Percentiles rank a stretch among this genome's conserved stretches.
These are phyloP conservation scores for Apoda limacodes DNA, from an alignment of 2,888 invertebrate species.

Conservation along the genomic window DNA sequence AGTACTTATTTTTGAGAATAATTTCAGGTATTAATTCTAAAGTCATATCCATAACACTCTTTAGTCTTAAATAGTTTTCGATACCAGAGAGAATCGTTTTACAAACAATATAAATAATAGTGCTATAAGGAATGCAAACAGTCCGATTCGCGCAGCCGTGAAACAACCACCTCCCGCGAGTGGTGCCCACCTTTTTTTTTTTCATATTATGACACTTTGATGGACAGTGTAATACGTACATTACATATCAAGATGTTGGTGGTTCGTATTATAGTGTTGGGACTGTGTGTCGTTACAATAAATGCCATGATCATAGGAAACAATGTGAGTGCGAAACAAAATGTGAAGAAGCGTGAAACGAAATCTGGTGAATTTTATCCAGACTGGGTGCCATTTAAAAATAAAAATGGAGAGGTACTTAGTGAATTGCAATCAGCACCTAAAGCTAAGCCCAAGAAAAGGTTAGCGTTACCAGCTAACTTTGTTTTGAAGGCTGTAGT, in stretches of 20 bases:
- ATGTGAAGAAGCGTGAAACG: constrained; percentile 40
- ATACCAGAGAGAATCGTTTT: constrained; percentile 48
- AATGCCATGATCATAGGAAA: constrained; percentile 37
- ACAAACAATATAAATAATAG: constrained; percentile 67
- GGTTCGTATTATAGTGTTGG: background rate
- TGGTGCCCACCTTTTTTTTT: constrained; percentile 18
- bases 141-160: constrained; percentile 44
- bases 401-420: constrained; percentile 47
- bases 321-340: constrained; percentile 35
- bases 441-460: constrained; percentile 47
- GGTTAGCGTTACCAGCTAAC: constrained; percentile 47
- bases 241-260: background rate
- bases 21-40: too few species aligned
- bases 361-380: constrained; percentile 40
- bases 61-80: constrained; percentile 23
- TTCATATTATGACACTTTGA: constrained; percentile 23
- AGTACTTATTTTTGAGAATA: too few species aligned
- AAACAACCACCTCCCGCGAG: constrained; percentile 25
- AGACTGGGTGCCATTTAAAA: constrained; percentile 61
- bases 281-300: constrained; percentile 5
- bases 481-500: constrained; percentile 41
- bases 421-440: constrained; percentile 38
- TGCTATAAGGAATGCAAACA: constrained; percentile 40
- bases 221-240: constrained; percentile 9
- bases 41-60: constrained; percentile 39